phyloP scores from a whole-genome alignment of 1,140 invertebrate species.

The Brachionus rubens region DNA sequence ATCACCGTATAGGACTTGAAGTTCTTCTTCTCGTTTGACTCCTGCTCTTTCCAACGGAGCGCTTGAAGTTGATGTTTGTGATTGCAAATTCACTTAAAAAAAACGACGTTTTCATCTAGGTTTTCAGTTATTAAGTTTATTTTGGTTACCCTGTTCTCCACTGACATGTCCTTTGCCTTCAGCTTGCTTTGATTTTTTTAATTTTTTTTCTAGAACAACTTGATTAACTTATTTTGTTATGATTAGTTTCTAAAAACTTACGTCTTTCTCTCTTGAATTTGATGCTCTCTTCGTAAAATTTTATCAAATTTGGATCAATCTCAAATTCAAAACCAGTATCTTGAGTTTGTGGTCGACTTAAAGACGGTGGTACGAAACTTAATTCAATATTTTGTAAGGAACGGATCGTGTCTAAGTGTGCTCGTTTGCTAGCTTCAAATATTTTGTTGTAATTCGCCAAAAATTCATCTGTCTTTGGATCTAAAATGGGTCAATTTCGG shows the following conservation, averaged over 20 bases:
- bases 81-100: neutral
- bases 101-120: neutral
- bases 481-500: too few species aligned
- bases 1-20: neutral
- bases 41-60: slow-evolving; percentile 26
- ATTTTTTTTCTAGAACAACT: neutral
- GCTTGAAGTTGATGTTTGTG: neutral
- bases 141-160: neutral
- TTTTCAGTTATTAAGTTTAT: neutral
- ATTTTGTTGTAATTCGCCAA: neutral
- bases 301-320: neutral
- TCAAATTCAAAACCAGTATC: neutral
- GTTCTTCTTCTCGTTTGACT: slow-evolving; percentile 5
- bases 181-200: neutral
- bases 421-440: neutral
- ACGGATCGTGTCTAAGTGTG: neutral
- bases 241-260: neutral
- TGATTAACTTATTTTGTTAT: neutral
- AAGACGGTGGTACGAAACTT: neutral
- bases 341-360: neutral
- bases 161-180: neutral
- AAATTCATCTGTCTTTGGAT: neutral
- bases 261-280: slow-evolving; percentile 8
- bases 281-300: slow-evolving; percentile 31
- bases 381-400: neutral